Base-by-base conservation (phyloP, 2,888 invertebrate species). In the Amphimallon solstitiale region DNA sequence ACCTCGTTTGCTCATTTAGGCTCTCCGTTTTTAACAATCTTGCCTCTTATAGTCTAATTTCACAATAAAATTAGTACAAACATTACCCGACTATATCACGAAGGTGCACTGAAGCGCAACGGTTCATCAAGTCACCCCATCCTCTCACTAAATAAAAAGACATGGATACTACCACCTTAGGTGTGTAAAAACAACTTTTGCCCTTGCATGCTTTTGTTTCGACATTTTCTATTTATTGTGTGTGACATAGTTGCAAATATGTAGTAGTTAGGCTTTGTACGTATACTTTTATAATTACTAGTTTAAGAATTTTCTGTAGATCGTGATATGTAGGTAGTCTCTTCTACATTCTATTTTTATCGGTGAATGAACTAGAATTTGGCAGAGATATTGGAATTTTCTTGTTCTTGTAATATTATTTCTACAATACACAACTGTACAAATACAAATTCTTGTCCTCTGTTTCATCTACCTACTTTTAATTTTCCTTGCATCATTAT, bases 171-270 rank as follows among this genome's bases (percentile, higher is more conserved):
- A 48, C 40, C 56, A 45, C 56, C 45, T 45, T 64, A 64, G 64
- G 64, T 64, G 64, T 56, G 64, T 64, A 64, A 64, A 64, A 59
- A 10, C 19, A 56, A 59, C 23, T 38, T 48, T 54, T 63, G 51
- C 37, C 35, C 45, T 38, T 64, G 64, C 64, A 64, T 64, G 64
- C 64, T 64, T 62, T 64, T 48, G 56, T 64, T 48, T 64, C 10
- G 21, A 29, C 15, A 29, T 46, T 48, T 63, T 61, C n/a, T 23
- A 14, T 14, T 59, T 21, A 23, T 63, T 63, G 37, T 51, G 38
- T 51, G 40, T 19, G 40, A 49, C 51, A 37, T 19, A 63, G 29
- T 59, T 51, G 62, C 49, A 40, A 51, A 37, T 51, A 51, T 48
- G 62, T 63, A 63, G 51, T 23, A 29, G 5, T 29, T 29, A 51